phyloP scores from a whole-genome alignment of 2,888 invertebrate species.

The Serripes groenlandicus region DNA sequence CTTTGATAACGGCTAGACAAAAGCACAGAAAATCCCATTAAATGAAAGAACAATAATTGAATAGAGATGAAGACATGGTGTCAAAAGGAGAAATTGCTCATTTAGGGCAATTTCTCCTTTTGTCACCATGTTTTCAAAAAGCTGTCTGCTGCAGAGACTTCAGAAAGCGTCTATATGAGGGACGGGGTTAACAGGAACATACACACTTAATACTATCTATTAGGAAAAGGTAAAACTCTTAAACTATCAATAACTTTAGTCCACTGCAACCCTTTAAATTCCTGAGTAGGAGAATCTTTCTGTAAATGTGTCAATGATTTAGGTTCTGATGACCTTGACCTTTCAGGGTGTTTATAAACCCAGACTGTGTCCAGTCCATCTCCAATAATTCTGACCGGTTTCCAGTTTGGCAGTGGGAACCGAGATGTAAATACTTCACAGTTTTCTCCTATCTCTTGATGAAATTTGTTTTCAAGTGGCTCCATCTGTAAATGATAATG shows the following conservation, averaged over 20 bases:
- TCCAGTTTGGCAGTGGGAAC: slow-evolving; percentile 94
- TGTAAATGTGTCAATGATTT: background rate
- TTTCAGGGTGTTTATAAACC: slow-evolving; percentile 89
- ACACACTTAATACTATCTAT: too few species aligned
- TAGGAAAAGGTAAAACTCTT: too few species aligned
- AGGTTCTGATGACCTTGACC: too few species aligned
- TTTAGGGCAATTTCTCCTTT: background rate
- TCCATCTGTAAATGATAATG: slow-evolving; percentile 94
- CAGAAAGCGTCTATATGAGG: too few species aligned
- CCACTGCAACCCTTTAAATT: slow-evolving; percentile 16
- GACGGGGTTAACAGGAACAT: too few species aligned
- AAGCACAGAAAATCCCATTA: too few species aligned
- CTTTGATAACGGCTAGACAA: too few species aligned
- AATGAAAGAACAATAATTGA: too few species aligned
- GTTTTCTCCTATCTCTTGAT: slow-evolving; percentile 89
- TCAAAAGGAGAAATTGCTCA: too few species aligned
- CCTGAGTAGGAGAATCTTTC: background rate
- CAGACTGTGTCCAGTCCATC: slow-evolving; percentile 96
- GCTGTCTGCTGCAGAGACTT: background rate
- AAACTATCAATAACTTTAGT: background rate
- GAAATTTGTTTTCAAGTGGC: slow-evolving; percentile 92
- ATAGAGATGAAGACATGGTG: too few species aligned
- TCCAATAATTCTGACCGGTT: slow-evolving; percentile 91
- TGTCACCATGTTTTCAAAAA: background rate
- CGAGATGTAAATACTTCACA: slow-evolving; percentile 94